Evolutionary conservation across 2,888 invertebrate species (phyloP), one percentile per base, ranked within the genome.

Genomic region (Cephus rjabovi): DNA sequence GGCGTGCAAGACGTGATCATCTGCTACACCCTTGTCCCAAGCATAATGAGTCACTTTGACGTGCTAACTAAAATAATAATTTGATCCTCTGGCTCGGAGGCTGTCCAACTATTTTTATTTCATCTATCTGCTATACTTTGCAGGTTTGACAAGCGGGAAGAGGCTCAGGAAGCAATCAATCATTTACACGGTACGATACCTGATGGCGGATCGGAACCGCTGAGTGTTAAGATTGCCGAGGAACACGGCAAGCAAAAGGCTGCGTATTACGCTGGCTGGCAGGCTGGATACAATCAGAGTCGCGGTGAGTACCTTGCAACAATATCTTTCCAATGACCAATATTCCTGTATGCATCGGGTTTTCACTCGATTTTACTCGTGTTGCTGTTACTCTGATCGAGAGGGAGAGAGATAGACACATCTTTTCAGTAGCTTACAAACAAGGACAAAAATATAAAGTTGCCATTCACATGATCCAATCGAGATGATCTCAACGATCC

Each of bases 141-240:
- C 9, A 97, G 97, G 92, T 98, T 94, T 90, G 96, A 97, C 87
- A 96, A 96, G 88, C 94, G 97, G 78, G 96, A 97, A 89, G 97
- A 98, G 91, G 98, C 98, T 33, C 96, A 97, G 89, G 96, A 96
- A 85, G 98, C 98, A 80, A 98, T 98, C 88, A 95, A 95, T 74
- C 95, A 95, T 82, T 92, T 98, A 84, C 97, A 98, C 91, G 97
- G 97, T 84, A 95, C 95, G 81, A 95, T 97, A 92, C 95, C 97
- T 76, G 96, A 96, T 85, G 97, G 97, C 83, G 96, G 96, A 80
- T 95, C 95, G 81, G 96, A 97, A 89, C 96, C 97, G 34, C 93
- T 98, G 73, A 94, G 95, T 83, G 97, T 98, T 30, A 96, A 96
- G 93, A 95, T 96, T 85, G 97, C 97, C 0, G 97, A 97, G 88